Evolutionary conservation across 2,888 invertebrate genomes (phyloP).

Genomic region (Apotomis betuletana): DNA sequence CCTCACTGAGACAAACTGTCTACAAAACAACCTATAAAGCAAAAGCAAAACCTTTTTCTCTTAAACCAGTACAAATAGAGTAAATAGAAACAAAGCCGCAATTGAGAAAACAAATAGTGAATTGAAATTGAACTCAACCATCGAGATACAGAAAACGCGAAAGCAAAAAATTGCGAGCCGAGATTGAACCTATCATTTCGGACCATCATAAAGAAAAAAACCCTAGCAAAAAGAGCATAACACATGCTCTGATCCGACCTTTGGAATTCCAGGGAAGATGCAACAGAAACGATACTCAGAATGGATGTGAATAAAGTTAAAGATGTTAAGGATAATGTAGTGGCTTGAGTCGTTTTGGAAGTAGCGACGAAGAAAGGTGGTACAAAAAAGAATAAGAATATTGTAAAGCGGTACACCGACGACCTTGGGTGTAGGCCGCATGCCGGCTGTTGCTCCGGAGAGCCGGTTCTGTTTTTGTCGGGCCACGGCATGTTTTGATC

Average conservation of each 20-base stretch:
- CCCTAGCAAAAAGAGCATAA: slow-evolving; percentile 75
- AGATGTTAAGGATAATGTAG: slow-evolving; percentile 35
- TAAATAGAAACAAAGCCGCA: slow-evolving; percentile 15
- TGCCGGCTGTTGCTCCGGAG: slow-evolving; percentile 70
- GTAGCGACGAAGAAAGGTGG: slow-evolving; percentile 70
- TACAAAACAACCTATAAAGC: slow-evolving; percentile 1
- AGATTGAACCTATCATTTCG: slow-evolving; percentile 48
- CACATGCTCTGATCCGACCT: slow-evolving; percentile 79
- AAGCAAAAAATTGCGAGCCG: slow-evolving; percentile 28
- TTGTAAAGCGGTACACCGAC: slow-evolving; percentile 76
- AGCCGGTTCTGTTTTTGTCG: slow-evolving; percentile 74
- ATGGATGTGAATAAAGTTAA: slow-evolving; percentile 49
- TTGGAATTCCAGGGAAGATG: slow-evolving; percentile 65
- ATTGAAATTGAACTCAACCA: slow-evolving; percentile 30
- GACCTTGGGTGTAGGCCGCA: slow-evolving; percentile 82
- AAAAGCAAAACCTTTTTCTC: not conserved
- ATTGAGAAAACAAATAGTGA: slow-evolving; percentile 36
- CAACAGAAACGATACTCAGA: slow-evolving; percentile 49
- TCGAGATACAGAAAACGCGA: slow-evolving; percentile 24
- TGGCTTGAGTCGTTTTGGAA: slow-evolving; percentile 55
- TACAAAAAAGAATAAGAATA: slow-evolving; percentile 72
- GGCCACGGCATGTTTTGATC: slow-evolving; percentile 64
- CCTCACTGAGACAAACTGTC: not conserved
- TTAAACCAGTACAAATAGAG: slow-evolving; percentile 6
- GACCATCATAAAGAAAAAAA: slow-evolving; percentile 59